These are phyloP conservation scores for Cotesia congregata DNA, from an alignment of 2,888 invertebrate species.

Conservation along the genomic window DNA sequence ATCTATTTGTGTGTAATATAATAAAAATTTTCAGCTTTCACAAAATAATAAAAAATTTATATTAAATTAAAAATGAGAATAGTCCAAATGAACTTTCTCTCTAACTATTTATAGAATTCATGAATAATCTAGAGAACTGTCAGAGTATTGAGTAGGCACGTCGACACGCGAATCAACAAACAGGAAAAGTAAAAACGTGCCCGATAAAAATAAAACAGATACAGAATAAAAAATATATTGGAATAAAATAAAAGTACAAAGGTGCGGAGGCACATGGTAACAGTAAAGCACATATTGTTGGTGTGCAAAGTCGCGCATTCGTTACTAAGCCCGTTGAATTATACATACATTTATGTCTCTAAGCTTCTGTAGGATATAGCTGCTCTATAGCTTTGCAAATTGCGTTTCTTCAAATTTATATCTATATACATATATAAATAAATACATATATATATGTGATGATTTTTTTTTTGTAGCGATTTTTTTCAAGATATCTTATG, in stretches of 20 bases:
- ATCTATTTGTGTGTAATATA: too few relatives aligned
- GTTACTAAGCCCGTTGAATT: neutral
- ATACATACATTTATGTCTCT: neutral
- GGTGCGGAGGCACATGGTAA: neutral
- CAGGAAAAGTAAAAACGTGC: neutral
- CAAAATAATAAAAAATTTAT: neutral
- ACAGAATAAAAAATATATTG: neutral
- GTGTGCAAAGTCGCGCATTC: neutral
- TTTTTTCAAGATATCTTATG: too few relatives aligned
- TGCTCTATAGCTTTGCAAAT: neutral
- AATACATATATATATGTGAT: neutral
- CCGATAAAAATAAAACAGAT: neutral
- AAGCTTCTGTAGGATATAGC: neutral
- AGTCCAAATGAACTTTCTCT: neutral
- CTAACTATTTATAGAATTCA: neutral
- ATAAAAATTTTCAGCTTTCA: neutral
- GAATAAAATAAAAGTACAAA: neutral
- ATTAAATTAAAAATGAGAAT: neutral
- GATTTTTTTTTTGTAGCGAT: neutral
- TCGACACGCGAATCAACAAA: conserved; percentile 1
- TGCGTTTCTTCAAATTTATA: neutral
- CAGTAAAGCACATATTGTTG: neutral
- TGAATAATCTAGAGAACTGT: neutral
- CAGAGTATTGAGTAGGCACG: neutral
- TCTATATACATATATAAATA: neutral